Evolutionary conservation across 2,888 invertebrate species (phyloP).

Genomic region (Corbicula japonica): DNA sequence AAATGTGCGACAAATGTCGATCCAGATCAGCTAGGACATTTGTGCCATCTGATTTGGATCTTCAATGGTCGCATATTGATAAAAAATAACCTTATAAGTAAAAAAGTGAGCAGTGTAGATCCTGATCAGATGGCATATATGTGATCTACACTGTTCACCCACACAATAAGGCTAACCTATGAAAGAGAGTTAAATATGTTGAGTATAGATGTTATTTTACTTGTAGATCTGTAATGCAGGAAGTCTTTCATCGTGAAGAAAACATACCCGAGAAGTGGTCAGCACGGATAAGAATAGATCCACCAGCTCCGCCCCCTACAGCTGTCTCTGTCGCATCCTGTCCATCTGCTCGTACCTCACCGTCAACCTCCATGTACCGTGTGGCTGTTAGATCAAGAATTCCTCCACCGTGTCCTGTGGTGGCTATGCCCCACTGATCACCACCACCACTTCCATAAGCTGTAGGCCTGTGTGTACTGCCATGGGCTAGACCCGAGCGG

Average conservation of each 20-base stretch:
- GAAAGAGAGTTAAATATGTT: too few species aligned
- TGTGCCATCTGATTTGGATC: too few species aligned
- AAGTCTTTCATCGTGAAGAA: not conserved
- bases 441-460: conserved; percentile 78
- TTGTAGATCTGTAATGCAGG: too few species aligned
- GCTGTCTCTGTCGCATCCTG: conserved; percentile 54
- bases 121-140: too few species aligned
- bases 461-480: conserved; percentile 56
- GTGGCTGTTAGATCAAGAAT: conserved; percentile 65
- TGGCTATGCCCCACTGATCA: conserved; percentile 20
- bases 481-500: conserved; percentile 63
- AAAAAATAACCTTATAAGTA: too few species aligned
- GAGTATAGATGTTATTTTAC: too few species aligned
- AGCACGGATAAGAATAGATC: conserved; percentile 64
- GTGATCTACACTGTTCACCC: too few species aligned
- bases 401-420: conserved; percentile 74
- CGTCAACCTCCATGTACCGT: conserved; percentile 73
- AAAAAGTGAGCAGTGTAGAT: too few species aligned
- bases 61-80: too few species aligned
- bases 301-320: conserved; percentile 77
- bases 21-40: too few species aligned
- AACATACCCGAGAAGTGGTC: conserved; percentile 67
- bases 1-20: too few species aligned
- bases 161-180: too few species aligned
- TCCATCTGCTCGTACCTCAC: conserved; percentile 70